phyloP scores from a whole-genome alignment of 2,797 vertebrate species.

The Cryptoblepharus egeriae region DNA sequence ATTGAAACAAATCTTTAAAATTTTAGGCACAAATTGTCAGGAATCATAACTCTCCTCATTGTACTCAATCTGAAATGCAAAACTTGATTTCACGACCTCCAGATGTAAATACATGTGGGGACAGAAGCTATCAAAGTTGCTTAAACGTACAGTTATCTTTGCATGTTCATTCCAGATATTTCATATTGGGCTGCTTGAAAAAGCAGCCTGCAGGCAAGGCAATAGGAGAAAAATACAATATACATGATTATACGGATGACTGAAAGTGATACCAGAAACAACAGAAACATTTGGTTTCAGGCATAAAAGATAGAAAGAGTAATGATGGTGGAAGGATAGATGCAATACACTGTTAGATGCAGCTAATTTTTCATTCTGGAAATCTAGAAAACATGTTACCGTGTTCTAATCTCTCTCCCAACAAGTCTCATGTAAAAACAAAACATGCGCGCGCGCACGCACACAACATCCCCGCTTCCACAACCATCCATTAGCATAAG shows the following conservation, averaged over 20 bases:
- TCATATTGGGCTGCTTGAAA: not conserved
- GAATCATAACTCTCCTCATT: not conserved
- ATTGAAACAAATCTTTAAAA: not conserved
- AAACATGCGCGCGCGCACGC: too few relatives aligned
- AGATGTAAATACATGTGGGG: not conserved
- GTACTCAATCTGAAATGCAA: not conserved
- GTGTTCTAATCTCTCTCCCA: not conserved
- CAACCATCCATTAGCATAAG: not conserved
- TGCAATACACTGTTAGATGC: not conserved
- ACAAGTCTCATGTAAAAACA: too few relatives aligned
- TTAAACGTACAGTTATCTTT: not conserved
- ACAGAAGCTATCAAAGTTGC: not conserved
- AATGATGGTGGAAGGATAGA: slow-evolving; percentile 19
- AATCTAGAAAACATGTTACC: not conserved
- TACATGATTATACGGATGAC: not conserved
- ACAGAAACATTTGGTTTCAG: slow-evolving; percentile 18
- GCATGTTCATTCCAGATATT: not conserved
- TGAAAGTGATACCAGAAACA: slow-evolving; percentile 14
- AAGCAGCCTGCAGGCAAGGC: slow-evolving; percentile 28
- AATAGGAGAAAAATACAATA: slow-evolving; percentile 2
- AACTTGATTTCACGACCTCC: not conserved
- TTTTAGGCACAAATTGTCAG: not conserved
- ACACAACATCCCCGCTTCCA: not conserved
- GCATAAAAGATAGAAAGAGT: slow-evolving; percentile 30
- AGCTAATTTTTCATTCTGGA: slow-evolving; percentile 31